Evolutionary conservation across 2,797 vertebrate species (phyloP).

Genomic region (Rhynchonycteris naso): DNA sequence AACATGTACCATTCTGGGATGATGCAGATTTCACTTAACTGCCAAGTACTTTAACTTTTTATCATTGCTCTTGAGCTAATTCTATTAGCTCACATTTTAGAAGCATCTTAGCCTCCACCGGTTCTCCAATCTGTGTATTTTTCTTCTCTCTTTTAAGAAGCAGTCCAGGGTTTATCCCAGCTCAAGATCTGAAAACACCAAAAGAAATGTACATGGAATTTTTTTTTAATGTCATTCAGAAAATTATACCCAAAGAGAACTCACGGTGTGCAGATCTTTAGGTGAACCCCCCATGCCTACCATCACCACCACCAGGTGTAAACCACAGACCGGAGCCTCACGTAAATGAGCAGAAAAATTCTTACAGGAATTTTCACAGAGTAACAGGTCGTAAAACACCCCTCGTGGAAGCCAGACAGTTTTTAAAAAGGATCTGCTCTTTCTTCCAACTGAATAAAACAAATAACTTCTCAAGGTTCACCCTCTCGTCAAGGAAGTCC

Average conservation of each 20-base stretch:
- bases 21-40: constrained; percentile 81
- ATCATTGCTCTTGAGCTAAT: constrained; percentile 59
- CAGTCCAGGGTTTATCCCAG: not conserved
- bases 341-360: not conserved
- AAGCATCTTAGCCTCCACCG: constrained; percentile 26
- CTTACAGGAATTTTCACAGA: not conserved
- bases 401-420: too few species aligned
- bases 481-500: fast-evolving
- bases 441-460: not conserved
- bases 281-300: too few species aligned
- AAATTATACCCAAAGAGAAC: not conserved
- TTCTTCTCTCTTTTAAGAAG: constrained; percentile 45
- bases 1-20: constrained; percentile 77
- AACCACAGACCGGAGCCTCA: not conserved
- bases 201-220: not conserved
- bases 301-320: not conserved
- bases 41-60: constrained; percentile 49
- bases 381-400: fast-evolving
- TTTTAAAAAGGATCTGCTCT: not conserved
- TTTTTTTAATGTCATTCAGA: not conserved
- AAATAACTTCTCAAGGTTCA: not conserved
- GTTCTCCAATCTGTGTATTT: constrained; percentile 10
- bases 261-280: not conserved
- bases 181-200: constrained; percentile 2
- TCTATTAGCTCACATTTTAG: constrained; percentile 53